Evolutionary conservation across 2,113 vertebrate species (phyloP).

Genomic region (Sigmodon hispidus): DNA sequence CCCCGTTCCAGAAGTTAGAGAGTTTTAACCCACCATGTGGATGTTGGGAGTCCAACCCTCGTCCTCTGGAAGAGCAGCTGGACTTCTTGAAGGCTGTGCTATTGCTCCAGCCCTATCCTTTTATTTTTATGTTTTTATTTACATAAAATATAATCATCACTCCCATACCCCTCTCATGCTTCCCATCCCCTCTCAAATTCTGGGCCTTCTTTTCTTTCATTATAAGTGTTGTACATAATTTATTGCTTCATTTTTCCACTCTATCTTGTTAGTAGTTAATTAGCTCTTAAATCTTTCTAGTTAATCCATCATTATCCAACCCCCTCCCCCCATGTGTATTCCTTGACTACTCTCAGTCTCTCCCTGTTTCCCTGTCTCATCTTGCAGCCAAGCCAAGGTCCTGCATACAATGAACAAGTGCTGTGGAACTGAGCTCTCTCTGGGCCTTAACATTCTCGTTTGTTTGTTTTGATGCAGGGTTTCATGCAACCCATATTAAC

Average conservation of each 20-base stretch:
- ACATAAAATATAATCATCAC: background rate
- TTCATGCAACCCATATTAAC: background rate
- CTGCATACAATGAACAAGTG: no score
- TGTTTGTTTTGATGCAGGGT: background rate
- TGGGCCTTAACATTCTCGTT: background rate
- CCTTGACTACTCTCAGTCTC: no score
- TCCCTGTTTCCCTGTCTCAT: background rate
- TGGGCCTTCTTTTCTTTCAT: background rate
- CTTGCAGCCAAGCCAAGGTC: background rate
- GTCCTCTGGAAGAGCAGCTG: background rate
- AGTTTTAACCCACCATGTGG: background rate
- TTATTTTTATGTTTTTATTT: background rate
- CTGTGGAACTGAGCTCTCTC: background rate
- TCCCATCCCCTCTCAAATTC: background rate
- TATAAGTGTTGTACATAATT: background rate
- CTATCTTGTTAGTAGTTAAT: background rate
- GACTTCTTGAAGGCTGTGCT: background rate
- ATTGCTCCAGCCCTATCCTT: background rate
- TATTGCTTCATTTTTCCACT: background rate
- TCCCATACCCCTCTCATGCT: background rate
- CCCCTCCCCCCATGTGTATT: no score
- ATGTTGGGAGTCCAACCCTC: background rate
- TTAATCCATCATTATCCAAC: background rate
- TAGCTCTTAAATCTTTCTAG: background rate
- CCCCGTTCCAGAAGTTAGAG: background rate